These are phyloP conservation scores for Dallia pectoralis DNA, from an alignment of 2,797 vertebrate species.

Conservation along the genomic window DNA sequence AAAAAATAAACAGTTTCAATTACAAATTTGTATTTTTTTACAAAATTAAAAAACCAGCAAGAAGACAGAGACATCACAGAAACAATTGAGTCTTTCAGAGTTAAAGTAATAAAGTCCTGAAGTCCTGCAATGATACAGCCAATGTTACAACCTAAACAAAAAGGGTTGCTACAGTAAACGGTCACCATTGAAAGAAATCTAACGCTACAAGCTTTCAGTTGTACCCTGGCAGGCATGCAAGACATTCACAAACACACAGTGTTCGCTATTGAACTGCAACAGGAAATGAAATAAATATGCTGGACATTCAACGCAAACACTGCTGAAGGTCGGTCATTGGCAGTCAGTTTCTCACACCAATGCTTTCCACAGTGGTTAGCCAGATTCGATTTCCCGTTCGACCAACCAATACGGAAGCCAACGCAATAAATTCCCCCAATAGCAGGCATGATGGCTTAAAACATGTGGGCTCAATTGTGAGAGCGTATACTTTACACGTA, in stretches of 20 bases:
- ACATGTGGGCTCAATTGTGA: not conserved
- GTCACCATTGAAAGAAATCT: conserved; percentile 38
- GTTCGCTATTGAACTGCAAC: conserved; percentile 40
- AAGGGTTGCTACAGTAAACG: conserved; percentile 31
- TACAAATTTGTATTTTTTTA: no score
- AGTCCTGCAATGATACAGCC: conserved; percentile 4
- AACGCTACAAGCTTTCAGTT: conserved; percentile 22
- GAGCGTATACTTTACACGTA: not conserved
- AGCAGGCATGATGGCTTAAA: not conserved
- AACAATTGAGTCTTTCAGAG: no score
- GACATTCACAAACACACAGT: conserved; percentile 38
- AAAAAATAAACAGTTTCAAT: no score
- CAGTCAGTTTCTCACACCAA: conserved; percentile 21
- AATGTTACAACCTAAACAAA: conserved; percentile 16
- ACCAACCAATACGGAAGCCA: not conserved
- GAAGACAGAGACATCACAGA: no score
- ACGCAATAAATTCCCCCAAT: not conserved
- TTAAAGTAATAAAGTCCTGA: not conserved
- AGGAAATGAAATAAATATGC: conserved; percentile 51
- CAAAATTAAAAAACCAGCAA: no score
- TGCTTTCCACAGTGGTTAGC: conserved; percentile 16
- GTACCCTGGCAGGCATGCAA: conserved; percentile 27
- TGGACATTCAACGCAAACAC: conserved; percentile 40
- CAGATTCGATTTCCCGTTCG: conserved; percentile 5
- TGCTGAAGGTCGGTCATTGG: conserved; percentile 11